Conservation (phyloP, 2,797 vertebrate genomes). For the Falco rusticolus region DNA sequence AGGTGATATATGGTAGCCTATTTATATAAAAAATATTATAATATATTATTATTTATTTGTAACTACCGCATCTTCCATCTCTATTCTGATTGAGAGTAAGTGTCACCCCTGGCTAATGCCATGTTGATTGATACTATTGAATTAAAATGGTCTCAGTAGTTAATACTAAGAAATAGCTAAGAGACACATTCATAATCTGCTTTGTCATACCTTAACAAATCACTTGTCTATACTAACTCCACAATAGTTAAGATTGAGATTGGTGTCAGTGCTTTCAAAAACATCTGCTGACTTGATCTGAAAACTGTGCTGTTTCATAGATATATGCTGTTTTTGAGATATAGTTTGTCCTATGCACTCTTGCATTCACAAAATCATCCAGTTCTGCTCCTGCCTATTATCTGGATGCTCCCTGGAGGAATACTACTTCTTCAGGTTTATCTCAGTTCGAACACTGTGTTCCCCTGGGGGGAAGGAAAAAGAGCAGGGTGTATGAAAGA, state of each 20-base stretch:
- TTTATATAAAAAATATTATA: too few species aligned
- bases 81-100: not conserved
- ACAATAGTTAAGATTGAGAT: not conserved
- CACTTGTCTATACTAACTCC: not conserved
- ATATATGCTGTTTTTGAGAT: not conserved
- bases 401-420: not conserved
- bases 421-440: not conserved
- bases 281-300: not conserved
- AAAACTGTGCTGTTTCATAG: not conserved
- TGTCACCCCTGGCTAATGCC: not conserved
- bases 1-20: not conserved
- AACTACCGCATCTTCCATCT: not conserved
- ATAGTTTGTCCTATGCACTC: not conserved
- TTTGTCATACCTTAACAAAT: constrained; percentile 13
- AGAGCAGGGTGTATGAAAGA: not conserved
- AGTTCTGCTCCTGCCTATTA: not conserved
- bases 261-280: not conserved
- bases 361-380: not conserved
- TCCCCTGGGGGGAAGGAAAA: not conserved
- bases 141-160: not conserved
- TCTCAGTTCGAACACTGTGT: not conserved
- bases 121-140: constrained; percentile 4
- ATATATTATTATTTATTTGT: not conserved
- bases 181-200: not conserved
- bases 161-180: constrained; percentile 15